These are phyloP conservation scores for Alitta virens DNA, from an alignment of 2,888 invertebrate genomes.

Conservation along the genomic window DNA sequence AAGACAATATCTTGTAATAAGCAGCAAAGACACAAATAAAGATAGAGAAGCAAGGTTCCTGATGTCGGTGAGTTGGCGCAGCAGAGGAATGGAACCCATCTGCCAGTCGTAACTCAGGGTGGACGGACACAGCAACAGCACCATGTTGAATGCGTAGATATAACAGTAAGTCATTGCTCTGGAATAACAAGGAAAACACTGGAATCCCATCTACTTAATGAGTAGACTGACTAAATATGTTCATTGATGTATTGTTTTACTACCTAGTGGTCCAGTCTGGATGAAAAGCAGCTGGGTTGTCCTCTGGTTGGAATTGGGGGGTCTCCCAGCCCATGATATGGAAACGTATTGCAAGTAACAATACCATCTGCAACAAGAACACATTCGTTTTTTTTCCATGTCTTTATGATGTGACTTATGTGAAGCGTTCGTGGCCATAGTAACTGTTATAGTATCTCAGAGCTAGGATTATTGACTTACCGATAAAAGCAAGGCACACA, in stretches of 20 bases:
- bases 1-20: too few relatives aligned
- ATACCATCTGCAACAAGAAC: background rate
- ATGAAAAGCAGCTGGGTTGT: constrained; percentile 12
- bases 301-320: constrained; percentile 2
- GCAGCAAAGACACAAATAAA: constrained; percentile 51
- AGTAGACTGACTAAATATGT: too few relatives aligned
- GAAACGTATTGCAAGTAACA: background rate
- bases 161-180: constrained; percentile 75
- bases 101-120: constrained; percentile 86
- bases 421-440: too few relatives aligned
- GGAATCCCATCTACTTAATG: too few relatives aligned
- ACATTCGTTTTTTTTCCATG: background rate
- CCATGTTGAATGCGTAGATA: constrained; percentile 79
- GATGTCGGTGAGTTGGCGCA: constrained; percentile 70
- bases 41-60: constrained; percentile 73
- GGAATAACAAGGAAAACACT: too few relatives aligned
- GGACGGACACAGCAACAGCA: constrained; percentile 77
- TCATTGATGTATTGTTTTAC: too few relatives aligned
- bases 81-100: constrained; percentile 79
- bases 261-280: constrained; percentile 5
- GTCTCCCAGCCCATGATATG: background rate
- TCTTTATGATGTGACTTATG: too few relatives aligned
- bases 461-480: too few relatives aligned
- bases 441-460: too few relatives aligned
- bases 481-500: too few relatives aligned